A percentile compares a stretch with the other conserved stretches of the same genome.
phyloP scores from a whole-genome alignment of 2,113 vertebrate genomes.

The Geococcyx californianus region DNA sequence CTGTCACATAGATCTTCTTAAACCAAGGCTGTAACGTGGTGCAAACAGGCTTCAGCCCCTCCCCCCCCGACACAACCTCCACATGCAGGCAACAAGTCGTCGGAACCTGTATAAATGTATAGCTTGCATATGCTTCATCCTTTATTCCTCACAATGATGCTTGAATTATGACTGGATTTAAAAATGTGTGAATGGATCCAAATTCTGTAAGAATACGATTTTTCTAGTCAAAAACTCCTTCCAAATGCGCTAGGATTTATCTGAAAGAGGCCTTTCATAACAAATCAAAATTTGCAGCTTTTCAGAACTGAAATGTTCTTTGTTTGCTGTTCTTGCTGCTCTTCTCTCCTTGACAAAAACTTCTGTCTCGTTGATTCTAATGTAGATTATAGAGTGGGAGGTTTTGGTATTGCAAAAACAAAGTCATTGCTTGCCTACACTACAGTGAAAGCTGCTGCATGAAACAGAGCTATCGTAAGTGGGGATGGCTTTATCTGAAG shows the following conservation, averaged over 20 bases:
- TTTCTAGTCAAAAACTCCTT: neutral
- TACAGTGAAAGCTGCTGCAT: constrained; percentile 17
- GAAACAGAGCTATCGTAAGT: constrained; percentile 41
- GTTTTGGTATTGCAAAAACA: constrained; percentile 34
- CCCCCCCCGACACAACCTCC: neutral
- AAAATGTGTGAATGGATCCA: neutral
- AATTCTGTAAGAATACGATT: neutral
- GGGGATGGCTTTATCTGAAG: constrained; percentile 26
- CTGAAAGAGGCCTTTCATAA: neutral
- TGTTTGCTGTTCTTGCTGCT: constrained; percentile 16
- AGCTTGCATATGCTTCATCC: neutral
- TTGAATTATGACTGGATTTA: neutral
- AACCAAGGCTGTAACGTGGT: neutral
- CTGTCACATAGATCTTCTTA: neutral
- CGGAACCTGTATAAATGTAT: neutral
- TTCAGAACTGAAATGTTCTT: neutral
- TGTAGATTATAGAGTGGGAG: constrained; percentile 53
- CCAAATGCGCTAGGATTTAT: neutral
- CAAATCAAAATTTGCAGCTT: neutral
- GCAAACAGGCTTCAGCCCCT: neutral
- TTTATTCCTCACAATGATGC: neutral
- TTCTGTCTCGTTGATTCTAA: constrained; percentile 18
- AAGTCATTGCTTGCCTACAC: constrained; percentile 42
- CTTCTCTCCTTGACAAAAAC: constrained; percentile 30
- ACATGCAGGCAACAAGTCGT: neutral